Percentiles rank a stretch among this genome's conserved stretches.
These are phyloP conservation scores for Manis pentadactyla DNA, from an alignment of 2,797 vertebrate genomes.

Conservation along the genomic window DNA sequence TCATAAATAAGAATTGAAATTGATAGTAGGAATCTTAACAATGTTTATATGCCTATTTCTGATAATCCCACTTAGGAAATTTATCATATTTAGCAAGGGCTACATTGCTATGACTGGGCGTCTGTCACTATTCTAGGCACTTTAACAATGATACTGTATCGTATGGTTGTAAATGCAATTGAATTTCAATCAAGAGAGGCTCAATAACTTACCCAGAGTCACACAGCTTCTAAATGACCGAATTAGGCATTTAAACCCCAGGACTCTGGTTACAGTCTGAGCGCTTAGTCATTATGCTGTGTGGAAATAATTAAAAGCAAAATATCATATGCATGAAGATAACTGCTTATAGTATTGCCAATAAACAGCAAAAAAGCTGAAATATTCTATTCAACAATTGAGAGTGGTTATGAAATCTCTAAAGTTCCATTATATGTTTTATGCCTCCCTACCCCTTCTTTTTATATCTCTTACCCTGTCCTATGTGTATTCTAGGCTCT, in stretches of 20 bases:
- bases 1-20: slow-evolving; percentile 32
- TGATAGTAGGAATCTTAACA: neutral
- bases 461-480: neutral
- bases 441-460: neutral
- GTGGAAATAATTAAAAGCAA: slow-evolving; percentile 51
- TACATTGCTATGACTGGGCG: neutral
- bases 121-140: neutral
- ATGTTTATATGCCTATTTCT: slow-evolving; percentile 8
- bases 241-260: slow-evolving; percentile 21
- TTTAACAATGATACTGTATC: neutral
- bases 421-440: neutral
- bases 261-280: neutral
- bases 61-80: neutral
- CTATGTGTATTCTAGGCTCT: neutral
- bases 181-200: slow-evolving; percentile 28
- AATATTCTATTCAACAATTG: slow-evolving; percentile 39
- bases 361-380: neutral
- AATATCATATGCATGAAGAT: slow-evolving; percentile 5
- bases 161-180: slow-evolving; percentile 37
- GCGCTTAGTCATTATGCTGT: neutral
- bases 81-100: neutral
- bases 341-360: slow-evolving; percentile 19
- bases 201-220: neutral
- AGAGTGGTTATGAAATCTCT: neutral
- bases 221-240: slow-evolving; percentile 2